These are phyloP conservation scores for Yponomeuta sedellus DNA, from an alignment of 2,888 invertebrate genomes.

Conservation along the genomic window DNA sequence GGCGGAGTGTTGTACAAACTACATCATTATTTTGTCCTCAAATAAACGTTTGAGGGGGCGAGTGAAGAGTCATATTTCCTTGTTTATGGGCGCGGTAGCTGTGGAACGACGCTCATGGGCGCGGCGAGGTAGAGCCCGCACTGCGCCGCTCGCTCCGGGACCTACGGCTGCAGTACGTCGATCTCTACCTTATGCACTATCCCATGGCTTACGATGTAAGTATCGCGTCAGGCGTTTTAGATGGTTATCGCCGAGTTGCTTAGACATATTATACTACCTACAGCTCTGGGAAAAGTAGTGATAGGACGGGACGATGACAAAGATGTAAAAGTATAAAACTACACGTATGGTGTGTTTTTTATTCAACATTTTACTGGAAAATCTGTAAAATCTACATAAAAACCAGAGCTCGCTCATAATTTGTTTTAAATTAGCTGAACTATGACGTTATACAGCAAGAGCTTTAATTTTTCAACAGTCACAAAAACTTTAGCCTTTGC, in stretches of 20 bases:
- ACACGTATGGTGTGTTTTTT: too few relatives aligned
- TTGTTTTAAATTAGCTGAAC: too few relatives aligned
- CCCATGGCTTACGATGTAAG: constrained; percentile 80
- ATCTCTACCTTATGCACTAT: constrained; percentile 88
- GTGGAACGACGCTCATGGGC: constrained; percentile 76
- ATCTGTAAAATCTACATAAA: too few relatives aligned
- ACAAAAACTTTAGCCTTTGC: too few relatives aligned
- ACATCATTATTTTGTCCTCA: constrained; percentile 3
- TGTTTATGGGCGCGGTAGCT: constrained; percentile 35
- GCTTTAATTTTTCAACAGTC: too few relatives aligned
- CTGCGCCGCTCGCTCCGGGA: constrained; percentile 78
- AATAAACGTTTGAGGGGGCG: constrained; percentile 5
- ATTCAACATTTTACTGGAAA: not conserved
- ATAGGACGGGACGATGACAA: not conserved
- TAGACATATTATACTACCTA: too few relatives aligned
- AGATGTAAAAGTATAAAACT: too few relatives aligned
- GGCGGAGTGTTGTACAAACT: not conserved
- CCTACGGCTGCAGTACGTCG: constrained; percentile 84
- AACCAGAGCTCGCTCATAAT: too few relatives aligned
- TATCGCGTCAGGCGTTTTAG: constrained; percentile 9
- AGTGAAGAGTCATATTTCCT: constrained; percentile 23
- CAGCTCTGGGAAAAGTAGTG: not conserved
- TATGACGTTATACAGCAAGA: too few relatives aligned
- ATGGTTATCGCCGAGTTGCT: not conserved
- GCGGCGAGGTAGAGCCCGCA: constrained; percentile 79